Conservation (phyloP, 2,888 invertebrate species). For the Deroplatys truncata region DNA sequence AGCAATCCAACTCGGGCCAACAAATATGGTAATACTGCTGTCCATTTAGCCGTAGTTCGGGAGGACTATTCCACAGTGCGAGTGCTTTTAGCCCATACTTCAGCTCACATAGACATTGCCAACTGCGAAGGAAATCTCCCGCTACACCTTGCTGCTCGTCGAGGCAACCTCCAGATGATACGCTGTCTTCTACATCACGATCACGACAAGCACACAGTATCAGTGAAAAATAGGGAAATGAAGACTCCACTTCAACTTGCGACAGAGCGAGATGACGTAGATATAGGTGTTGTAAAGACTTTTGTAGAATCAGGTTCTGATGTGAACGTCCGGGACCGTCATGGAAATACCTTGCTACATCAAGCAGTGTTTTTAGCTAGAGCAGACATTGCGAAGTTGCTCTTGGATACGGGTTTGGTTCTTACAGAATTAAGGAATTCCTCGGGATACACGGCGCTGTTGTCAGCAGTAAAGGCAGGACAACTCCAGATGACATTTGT, state of each 20-base stretch:
- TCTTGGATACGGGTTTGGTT: background rate
- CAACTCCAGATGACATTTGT: background rate
- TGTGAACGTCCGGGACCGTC: background rate
- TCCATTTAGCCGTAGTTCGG: background rate
- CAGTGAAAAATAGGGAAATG: background rate
- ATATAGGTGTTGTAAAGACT: background rate
- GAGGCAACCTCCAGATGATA: background rate
- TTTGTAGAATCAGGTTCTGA: background rate
- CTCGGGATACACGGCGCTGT: background rate
- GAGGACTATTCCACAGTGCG: background rate
- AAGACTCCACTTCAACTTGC: background rate
- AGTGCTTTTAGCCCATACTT: background rate
- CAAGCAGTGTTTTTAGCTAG: background rate
- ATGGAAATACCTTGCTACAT: background rate
- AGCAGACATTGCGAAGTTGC: background rate
- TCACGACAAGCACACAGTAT: background rate
- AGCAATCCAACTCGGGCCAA: background rate
- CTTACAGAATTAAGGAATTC: background rate
- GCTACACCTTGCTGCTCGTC: background rate
- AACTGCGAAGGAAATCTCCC: background rate
- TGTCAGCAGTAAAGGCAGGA: background rate
- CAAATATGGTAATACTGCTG: background rate
- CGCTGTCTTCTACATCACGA: background rate
- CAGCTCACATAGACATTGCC: background rate
- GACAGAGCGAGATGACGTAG: background rate